Conservation (phyloP, 1,140 invertebrate genomes). For the Panagrolaimus sp. region DNA sequence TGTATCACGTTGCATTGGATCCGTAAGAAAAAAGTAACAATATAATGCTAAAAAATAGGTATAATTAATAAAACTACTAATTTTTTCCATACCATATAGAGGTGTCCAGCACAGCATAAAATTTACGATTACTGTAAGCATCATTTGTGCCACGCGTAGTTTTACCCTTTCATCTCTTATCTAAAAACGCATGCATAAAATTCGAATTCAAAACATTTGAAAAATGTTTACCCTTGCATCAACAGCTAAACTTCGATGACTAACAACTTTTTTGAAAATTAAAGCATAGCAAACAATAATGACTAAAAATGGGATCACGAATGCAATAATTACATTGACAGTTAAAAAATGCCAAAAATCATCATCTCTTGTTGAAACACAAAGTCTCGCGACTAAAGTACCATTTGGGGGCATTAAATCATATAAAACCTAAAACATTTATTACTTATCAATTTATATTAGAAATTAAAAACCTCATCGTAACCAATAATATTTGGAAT, state of each 20-base stretch:
- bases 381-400: conserved; percentile 35
- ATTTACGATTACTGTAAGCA: conserved; percentile 75
- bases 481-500: conserved; percentile 49
- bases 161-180: conserved; percentile 73
- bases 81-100: conserved; percentile 67
- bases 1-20: conserved; percentile 33
- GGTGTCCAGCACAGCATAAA: conserved; percentile 92
- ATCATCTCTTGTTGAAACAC: conserved; percentile 45
- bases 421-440: conserved; percentile 24
- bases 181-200: conserved; percentile 63
- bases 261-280: conserved; percentile 53
- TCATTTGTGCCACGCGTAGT: conserved; percentile 89
- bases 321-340: conserved; percentile 55
- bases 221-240: conserved; percentile 71
- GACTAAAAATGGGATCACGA: conserved; percentile 49
- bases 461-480: conserved; percentile 33
- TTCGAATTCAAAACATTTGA: not conserved
- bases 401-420: conserved; percentile 28
- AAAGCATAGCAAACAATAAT: conserved; percentile 50
- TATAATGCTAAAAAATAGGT: conserved; percentile 31
- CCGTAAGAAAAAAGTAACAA: conserved; percentile 45
- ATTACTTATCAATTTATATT: not conserved
- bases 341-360: conserved; percentile 52
- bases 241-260: conserved; percentile 64
- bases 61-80: not conserved